Conservation (phyloP, 1,140 invertebrate species). For the Rhizoglyphus robini region DNA sequence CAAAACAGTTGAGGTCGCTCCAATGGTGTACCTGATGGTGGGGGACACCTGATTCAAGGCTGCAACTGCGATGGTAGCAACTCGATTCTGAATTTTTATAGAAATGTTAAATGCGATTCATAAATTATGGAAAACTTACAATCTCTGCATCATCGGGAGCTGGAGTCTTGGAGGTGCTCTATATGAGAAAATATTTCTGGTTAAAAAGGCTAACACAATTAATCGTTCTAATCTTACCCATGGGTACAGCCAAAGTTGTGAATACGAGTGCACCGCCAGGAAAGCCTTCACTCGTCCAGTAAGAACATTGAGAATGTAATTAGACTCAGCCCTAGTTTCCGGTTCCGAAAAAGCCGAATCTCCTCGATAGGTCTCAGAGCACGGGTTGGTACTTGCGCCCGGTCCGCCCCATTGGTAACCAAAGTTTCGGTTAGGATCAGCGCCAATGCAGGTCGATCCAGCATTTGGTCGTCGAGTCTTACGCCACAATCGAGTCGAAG, state of each 20-base stretch:
- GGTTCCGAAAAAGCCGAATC: slow-evolving; percentile 30
- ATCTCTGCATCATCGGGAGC: background rate
- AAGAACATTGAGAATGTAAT: slow-evolving; percentile 26
- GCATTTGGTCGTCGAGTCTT: slow-evolving; percentile 24
- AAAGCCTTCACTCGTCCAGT: slow-evolving; percentile 20
- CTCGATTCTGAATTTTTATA: background rate
- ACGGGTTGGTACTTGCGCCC: slow-evolving; percentile 24
- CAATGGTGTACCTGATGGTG: slow-evolving; percentile 41
- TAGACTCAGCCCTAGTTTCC: slow-evolving; percentile 29
- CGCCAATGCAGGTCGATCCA: slow-evolving; percentile 25
- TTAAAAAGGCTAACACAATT: too few species aligned
- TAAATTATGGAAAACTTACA: background rate
- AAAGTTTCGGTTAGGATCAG: slow-evolving; percentile 30
- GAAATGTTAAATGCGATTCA: background rate
- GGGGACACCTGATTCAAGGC: background rate
- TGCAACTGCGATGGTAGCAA: background rate
- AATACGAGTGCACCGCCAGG: slow-evolving; percentile 27
- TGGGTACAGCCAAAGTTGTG: slow-evolving; percentile 43
- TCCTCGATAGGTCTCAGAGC: slow-evolving; percentile 28
- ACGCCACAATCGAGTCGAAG: slow-evolving; percentile 27
- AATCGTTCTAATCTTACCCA: slow-evolving; percentile 31
- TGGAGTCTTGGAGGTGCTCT: too few species aligned
- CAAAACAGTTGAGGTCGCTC: slow-evolving; percentile 9
- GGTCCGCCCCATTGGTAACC: slow-evolving; percentile 25
- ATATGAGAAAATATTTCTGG: background rate